Percentiles rank a stretch among this genome's conserved stretches.
Conservation (phyloP, 2,113 vertebrate species). For the Ophiodon elongatus region DNA sequence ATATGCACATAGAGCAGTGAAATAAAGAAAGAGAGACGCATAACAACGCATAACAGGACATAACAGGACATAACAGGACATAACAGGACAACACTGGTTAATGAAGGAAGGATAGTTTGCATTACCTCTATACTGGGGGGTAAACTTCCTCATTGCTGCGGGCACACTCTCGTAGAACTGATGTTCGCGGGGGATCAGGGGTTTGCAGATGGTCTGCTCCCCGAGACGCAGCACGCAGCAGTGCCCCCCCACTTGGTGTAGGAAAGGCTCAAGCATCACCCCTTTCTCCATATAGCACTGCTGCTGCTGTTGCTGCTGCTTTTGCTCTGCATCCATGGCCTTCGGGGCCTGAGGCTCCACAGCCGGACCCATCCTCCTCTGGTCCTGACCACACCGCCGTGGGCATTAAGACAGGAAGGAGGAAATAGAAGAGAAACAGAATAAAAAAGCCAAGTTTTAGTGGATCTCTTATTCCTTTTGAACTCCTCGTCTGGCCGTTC, state of each 20-base stretch:
- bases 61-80: background rate
- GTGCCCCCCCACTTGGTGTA: constrained; percentile 97
- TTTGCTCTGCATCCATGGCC: constrained; percentile 93
- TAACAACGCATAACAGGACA: background rate
- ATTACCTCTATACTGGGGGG: constrained; percentile 97
- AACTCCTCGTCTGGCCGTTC: constrained; percentile 9
- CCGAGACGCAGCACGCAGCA: constrained; percentile 96
- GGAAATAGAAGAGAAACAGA: constrained; percentile 46
- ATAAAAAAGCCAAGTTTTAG: constrained; percentile 12
- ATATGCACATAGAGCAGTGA: background rate
- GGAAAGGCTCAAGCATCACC: constrained; percentile 95
- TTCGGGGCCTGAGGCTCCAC: constrained; percentile 86
- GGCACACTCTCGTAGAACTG: constrained; percentile 97
- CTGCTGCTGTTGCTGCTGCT: constrained; percentile 65
- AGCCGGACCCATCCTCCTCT: constrained; percentile 97
- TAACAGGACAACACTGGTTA: background rate
- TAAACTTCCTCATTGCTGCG: constrained; percentile 94
- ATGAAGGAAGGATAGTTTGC: background rate
- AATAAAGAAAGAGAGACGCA: constrained; percentile 6
- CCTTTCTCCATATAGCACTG: constrained; percentile 87
- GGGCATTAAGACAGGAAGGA: constrained; percentile 85
- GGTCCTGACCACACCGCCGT: constrained; percentile 69
- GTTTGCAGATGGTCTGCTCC: constrained; percentile 97
- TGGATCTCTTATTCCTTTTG: constrained; percentile 18
- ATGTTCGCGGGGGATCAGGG: constrained; percentile 94